These are phyloP conservation scores for Micropterix aruncella DNA, from an alignment of 2,888 invertebrate genomes.

Conservation along the genomic window DNA sequence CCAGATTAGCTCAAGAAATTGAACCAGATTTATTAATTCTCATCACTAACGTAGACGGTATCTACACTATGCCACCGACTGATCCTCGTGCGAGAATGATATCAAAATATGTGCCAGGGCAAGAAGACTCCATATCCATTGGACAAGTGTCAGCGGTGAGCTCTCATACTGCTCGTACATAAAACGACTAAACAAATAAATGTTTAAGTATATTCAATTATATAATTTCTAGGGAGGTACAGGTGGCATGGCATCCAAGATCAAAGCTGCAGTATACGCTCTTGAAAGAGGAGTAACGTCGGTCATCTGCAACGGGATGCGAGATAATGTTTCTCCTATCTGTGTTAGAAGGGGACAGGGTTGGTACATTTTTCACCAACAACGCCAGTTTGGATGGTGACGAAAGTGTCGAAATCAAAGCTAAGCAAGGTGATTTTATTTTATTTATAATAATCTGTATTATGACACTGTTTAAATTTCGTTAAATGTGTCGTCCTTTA, in stretches of 20 bases:
- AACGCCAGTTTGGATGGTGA: slow-evolving; percentile 34
- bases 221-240: slow-evolving; percentile 27
- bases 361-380: slow-evolving; percentile 81
- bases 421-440: slow-evolving; percentile 71
- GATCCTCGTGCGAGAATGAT: slow-evolving; percentile 72
- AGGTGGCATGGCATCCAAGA: slow-evolving; percentile 87
- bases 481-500: too few species aligned
- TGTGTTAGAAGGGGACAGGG: slow-evolving; percentile 67
- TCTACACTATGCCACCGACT: slow-evolving; percentile 77
- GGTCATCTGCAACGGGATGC: slow-evolving; percentile 82
- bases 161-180: too few species aligned
- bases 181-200: too few species aligned
- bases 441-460: too few species aligned
- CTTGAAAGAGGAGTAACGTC: slow-evolving; percentile 75
- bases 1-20: slow-evolving; percentile 78
- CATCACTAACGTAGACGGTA: slow-evolving; percentile 88
- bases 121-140: not conserved
- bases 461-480: too few species aligned
- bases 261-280: slow-evolving; percentile 78
- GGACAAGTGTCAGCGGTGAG: not conserved
- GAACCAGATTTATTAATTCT: slow-evolving; percentile 74
- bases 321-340: slow-evolving; percentile 71
- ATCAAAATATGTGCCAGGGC: not conserved
- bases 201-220: too few species aligned
- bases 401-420: slow-evolving; percentile 63